Conservation (phyloP, 2,113 vertebrate species). For the Bostrychus sinensis region DNA sequence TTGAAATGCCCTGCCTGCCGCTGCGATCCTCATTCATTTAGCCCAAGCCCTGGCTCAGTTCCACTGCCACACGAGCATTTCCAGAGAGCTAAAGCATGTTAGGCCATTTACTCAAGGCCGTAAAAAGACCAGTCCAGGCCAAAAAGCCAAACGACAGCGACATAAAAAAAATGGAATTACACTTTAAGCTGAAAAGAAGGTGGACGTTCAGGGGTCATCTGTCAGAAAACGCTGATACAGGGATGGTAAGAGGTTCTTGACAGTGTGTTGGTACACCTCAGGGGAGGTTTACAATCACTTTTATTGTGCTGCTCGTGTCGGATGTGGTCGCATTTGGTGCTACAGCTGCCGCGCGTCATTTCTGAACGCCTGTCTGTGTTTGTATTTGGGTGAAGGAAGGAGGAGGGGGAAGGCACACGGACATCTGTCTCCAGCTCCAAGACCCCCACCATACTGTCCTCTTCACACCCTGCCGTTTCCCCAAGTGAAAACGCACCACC, state of each 20-base stretch:
- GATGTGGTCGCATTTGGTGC: conserved; percentile 53
- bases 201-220: conserved; percentile 12
- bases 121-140: conserved; percentile 32
- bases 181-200: conserved; percentile 4
- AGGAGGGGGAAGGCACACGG: conserved; percentile 29
- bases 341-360: conserved; percentile 48
- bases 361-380: conserved; percentile 45
- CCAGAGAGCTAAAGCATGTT: conserved; percentile 29
- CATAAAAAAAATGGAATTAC: conserved; percentile 33
- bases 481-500: conserved; percentile 25
- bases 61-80: conserved; percentile 23
- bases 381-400: conserved; percentile 29
- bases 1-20: conserved; percentile 48
- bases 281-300: conserved; percentile 25
- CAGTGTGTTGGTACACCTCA: conserved; percentile 12
- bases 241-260: conserved; percentile 4
- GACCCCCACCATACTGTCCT: conserved; percentile 10
- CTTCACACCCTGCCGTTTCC: conserved; percentile 16
- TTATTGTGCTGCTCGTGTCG: conserved; percentile 31
- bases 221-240: conserved; percentile 20
- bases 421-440: conserved; percentile 69
- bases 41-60: conserved; percentile 28
- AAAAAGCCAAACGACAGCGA: conserved; percentile 14
- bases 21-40: conserved; percentile 49
- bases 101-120: conserved; percentile 39